Conservation (phyloP, 2,113 vertebrate genomes). For the Podocnemis expansa region DNA sequence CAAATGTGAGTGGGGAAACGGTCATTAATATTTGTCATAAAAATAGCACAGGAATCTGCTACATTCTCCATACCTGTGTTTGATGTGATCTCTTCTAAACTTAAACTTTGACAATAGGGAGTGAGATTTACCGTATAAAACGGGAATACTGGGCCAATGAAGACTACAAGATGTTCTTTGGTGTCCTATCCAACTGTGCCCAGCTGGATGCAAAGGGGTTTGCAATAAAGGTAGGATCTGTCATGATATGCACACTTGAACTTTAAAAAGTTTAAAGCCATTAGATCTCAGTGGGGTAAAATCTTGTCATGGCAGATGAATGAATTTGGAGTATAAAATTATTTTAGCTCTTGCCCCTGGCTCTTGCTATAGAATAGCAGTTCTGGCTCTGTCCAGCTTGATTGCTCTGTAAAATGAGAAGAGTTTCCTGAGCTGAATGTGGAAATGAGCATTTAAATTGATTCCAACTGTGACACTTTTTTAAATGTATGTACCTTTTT, state of each 20-base stretch:
- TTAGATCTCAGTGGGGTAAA: background rate
- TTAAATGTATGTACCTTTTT: background rate
- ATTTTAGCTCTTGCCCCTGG: background rate
- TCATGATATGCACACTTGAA: background rate
- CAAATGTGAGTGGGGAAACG: background rate
- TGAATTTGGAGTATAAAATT: background rate
- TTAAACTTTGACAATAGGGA: slow-evolving; percentile 64
- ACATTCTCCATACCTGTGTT: background rate
- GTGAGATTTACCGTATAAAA: slow-evolving; percentile 76
- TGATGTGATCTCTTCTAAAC: background rate
- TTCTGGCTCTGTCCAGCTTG: background rate
- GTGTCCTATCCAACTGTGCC: slow-evolving; percentile 33
- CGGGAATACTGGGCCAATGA: slow-evolving; percentile 69
- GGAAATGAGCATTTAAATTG: background rate
- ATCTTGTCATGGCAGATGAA: background rate
- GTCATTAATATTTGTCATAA: background rate
- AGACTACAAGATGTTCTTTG: slow-evolving; percentile 77
- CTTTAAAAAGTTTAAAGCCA: background rate
- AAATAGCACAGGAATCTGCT: background rate
- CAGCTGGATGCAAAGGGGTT: slow-evolving; percentile 57
- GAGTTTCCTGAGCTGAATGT: background rate
- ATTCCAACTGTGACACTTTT: slow-evolving; percentile 4
- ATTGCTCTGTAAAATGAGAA: background rate
- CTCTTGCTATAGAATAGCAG: background rate
- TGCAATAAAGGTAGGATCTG: slow-evolving; percentile 76